Evolutionary conservation across 2,888 invertebrate genomes (phyloP).

Genomic region (Noctua janthe): DNA sequence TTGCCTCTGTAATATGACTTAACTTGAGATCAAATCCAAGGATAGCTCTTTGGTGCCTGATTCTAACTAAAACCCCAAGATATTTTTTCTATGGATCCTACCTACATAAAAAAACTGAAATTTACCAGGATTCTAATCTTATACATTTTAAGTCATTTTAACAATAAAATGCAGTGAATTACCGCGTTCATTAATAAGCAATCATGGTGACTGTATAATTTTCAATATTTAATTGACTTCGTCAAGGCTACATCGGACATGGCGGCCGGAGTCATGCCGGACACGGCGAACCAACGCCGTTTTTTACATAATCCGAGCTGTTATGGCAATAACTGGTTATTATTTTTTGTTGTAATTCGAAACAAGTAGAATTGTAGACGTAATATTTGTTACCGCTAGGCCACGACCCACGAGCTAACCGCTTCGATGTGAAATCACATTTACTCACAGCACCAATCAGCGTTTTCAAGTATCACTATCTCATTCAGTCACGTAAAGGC

Average conservation of each 20-base stretch:
- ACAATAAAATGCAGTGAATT: slow-evolving; percentile 4
- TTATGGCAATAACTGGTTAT: slow-evolving; percentile 36
- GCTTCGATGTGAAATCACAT: neutral
- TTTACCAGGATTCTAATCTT: no score
- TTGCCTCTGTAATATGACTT: neutral
- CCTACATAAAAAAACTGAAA: neutral
- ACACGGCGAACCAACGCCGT: slow-evolving; percentile 21
- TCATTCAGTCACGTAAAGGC: neutral
- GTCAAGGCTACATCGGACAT: slow-evolving; percentile 36
- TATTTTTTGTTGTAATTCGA: slow-evolving; percentile 29
- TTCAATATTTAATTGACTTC: slow-evolving; percentile 23
- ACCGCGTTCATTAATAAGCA: slow-evolving; percentile 7
- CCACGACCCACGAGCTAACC: neutral
- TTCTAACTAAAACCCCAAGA: neutral
- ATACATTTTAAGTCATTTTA: neutral
- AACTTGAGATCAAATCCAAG: neutral
- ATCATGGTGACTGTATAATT: slow-evolving; percentile 24
- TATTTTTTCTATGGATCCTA: neutral
- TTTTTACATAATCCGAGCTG: slow-evolving; percentile 31
- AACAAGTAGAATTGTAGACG: neutral
- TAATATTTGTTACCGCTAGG: neutral
- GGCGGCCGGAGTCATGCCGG: slow-evolving; percentile 17
- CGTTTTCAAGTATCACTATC: neutral
- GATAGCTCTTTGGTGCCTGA: neutral
- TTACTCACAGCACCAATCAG: neutral